Conservation (phyloP, 2,797 vertebrate species). For the Ctenochaetus hawaiiensis region DNA sequence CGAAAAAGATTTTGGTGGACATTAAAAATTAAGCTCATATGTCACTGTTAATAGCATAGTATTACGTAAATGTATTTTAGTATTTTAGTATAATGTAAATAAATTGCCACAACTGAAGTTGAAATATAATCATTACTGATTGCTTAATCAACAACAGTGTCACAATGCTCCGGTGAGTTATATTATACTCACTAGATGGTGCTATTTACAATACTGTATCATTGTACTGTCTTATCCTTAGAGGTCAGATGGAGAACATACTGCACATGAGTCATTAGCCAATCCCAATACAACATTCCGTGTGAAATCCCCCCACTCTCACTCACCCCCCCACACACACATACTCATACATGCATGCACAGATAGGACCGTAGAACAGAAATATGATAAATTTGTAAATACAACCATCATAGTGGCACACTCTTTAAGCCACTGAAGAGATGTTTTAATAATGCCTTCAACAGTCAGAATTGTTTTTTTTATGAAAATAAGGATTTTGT, state of each 20-base stretch:
- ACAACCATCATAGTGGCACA: conserved; percentile 3
- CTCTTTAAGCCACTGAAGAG: conserved; percentile 15
- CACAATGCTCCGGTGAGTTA: conserved; percentile 10
- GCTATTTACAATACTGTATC: conserved; percentile 68
- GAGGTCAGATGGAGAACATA: conserved; percentile 28
- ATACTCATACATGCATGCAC: conserved; percentile 2
- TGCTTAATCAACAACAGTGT: neutral
- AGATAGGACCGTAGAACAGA: conserved; percentile 17
- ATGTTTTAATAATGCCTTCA: conserved; percentile 15
- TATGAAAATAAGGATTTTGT: conserved; percentile 9
- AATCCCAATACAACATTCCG: conserved; percentile 20
- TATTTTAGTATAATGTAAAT: neutral
- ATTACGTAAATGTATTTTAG: neutral
- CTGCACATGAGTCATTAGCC: conserved; percentile 27
- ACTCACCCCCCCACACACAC: too few species aligned
- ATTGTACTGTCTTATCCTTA: conserved; percentile 23
- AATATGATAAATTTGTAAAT: conserved; percentile 21
- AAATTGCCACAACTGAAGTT: neutral
- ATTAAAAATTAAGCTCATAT: neutral
- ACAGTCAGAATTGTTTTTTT: conserved; percentile 9
- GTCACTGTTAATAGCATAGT: neutral
- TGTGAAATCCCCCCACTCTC: conserved; percentile 5
- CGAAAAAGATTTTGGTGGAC: conserved; percentile 3
- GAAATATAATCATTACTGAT: neutral
- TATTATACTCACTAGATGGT: conserved; percentile 81